A percentile compares a stretch with the other conserved stretches of the same genome.
These are phyloP conservation scores for Ciconia nigra DNA, from an alignment of 2,797 vertebrate species.

Conservation along the genomic window DNA sequence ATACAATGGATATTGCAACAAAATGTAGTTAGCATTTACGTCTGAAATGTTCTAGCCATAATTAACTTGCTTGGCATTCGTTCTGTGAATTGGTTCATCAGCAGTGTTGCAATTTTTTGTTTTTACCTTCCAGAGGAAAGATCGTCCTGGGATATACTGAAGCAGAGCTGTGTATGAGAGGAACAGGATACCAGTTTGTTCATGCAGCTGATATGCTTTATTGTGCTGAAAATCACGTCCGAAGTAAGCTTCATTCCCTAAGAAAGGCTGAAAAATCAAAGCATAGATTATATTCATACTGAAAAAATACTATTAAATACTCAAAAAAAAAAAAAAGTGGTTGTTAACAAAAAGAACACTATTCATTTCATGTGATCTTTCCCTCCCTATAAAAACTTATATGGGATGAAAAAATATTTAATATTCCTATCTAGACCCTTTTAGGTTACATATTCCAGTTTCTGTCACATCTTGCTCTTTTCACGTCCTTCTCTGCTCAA, in stretches of 20 bases:
- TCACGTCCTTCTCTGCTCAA: not conserved
- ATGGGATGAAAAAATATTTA: not conserved
- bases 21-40: not conserved
- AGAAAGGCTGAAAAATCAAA: not conserved
- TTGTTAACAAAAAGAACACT: not conserved
- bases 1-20: not conserved
- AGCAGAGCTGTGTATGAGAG: conserved; percentile 79
- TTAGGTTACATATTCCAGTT: not conserved
- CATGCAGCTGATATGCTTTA: conserved; percentile 87
- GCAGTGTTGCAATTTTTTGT: not conserved
- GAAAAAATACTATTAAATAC: not conserved
- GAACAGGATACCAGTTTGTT: conserved; percentile 86
- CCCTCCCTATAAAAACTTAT: not conserved
- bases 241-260: conserved; percentile 76
- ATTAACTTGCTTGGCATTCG: not conserved
- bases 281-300: not conserved
- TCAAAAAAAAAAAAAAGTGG: not conserved
- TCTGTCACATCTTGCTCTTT: not conserved
- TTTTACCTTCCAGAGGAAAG: conserved; percentile 76
- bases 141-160: conserved; percentile 84
- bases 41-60: not conserved
- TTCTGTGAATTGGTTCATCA: not conserved
- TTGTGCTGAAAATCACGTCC: conserved; percentile 83
- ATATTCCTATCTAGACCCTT: not conserved
- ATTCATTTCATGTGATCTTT: not conserved